Evolutionary conservation across 2,113 vertebrate genomes (phyloP), one percentile per base, ranked within the genome.

Genomic region (Dinomys branickii): DNA sequence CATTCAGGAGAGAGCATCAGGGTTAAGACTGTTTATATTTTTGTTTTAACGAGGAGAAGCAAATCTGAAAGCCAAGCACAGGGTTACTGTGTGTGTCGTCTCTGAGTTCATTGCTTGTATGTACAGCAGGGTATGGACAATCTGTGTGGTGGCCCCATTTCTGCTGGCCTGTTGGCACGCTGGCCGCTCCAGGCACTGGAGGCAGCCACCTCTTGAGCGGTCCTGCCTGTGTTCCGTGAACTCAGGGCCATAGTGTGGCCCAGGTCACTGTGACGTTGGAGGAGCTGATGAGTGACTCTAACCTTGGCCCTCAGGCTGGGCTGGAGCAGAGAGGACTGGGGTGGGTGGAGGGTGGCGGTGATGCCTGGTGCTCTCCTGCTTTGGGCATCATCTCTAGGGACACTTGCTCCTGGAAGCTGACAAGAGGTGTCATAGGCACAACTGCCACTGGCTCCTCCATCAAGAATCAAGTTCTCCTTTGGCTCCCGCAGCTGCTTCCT

Each of bases 121-220:
- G 86, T 82, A 44, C 97, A 84, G 92, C 97, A 96, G 97, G 97
- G 94, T 96, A 91, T 84, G 71, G 83, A 71, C 30, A 54, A 38
- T 78, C 41, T 54, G 30, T 83, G 11, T n/a, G 50, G 52, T 47
- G 67, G 87, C 75, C 95, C 91, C 67, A 12, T 83, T 82, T 63
- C 50, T 26, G 69, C 78, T 56, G 85, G 90, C 33, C 95, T 7
- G 0, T 3, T 5, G 67, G 87, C 44, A 67, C 86, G 89, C 93
- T 81, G 65, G 67, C 95, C 11, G 41, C 11, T 75, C 69, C 28
- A 2, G 24, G 95, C 41, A 41, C 67, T 69, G 0, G 0, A 0
- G 69, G 65, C 67, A 10, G 30, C 54, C 63, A 13, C 84, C 77
- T 35, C 85, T 59, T 19, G 77, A 85, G 75, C 91, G 82, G 83